Percentiles rank a stretch among this genome's conserved stretches.
These are phyloP conservation scores for Anoplius nigerrimus DNA, from an alignment of 2,888 invertebrate genomes.

Conservation along the genomic window DNA sequence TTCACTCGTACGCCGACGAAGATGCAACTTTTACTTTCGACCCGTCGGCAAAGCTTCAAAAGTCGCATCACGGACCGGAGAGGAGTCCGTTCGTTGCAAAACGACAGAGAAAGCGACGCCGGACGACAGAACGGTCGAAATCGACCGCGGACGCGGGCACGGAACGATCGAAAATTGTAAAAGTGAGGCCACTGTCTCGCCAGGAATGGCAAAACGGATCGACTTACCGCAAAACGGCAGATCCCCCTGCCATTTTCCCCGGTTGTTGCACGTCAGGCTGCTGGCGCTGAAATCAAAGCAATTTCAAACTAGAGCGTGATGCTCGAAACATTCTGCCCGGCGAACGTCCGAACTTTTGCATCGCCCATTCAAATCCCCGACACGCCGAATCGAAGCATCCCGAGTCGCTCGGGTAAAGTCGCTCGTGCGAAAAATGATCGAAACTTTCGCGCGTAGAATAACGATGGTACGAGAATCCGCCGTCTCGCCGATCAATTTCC, in stretches of 20 bases:
- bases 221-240: conserved; percentile 88
- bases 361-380: not conserved
- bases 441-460: not conserved
- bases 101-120: not conserved
- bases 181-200: too few species aligned
- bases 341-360: too few species aligned
- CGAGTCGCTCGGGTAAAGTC: not conserved
- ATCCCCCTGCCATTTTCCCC: conserved; percentile 87
- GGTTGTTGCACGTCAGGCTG: conserved; percentile 82
- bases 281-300: conserved; percentile 74
- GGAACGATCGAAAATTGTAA: too few species aligned
- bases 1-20: too few species aligned
- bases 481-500: too few species aligned
- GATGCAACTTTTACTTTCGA: too few species aligned
- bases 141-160: not conserved
- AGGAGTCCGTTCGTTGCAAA: too few species aligned
- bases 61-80: too few species aligned
- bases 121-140: not conserved
- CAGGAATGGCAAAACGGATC: not conserved
- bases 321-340: not conserved
- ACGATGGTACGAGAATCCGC: too few species aligned
- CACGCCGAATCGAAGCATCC: not conserved
- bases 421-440: not conserved
- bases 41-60: too few species aligned
- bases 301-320: conserved; percentile 5